phyloP scores from a whole-genome alignment of 2,888 invertebrate genomes.

The Eubasilissa splendida region DNA sequence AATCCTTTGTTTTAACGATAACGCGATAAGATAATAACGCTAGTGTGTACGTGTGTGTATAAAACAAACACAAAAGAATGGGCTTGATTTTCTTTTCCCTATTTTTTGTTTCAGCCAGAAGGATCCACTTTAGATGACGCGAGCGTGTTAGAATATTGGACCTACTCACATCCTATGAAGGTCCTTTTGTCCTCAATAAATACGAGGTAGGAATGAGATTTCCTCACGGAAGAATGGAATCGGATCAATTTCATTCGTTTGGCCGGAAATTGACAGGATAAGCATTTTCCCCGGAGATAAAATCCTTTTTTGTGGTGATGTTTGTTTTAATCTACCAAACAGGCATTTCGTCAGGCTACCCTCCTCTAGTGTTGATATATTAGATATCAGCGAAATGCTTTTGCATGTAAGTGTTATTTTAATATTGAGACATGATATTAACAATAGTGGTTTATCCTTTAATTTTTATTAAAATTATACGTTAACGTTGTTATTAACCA shows the following conservation, averaged over 20 bases:
- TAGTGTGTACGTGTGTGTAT: background rate
- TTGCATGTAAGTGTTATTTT: too few species aligned
- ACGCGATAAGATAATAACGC: background rate
- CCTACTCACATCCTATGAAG: background rate
- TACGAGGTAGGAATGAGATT: slow-evolving; percentile 41
- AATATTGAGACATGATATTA: too few species aligned
- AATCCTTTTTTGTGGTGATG: slow-evolving; percentile 33
- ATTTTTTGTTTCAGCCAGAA: slow-evolving; percentile 12
- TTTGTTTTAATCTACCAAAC: slow-evolving; percentile 16
- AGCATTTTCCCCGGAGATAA: slow-evolving; percentile 49
- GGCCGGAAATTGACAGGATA: slow-evolving; percentile 56
- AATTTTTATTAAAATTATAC: too few species aligned
- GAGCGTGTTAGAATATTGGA: slow-evolving; percentile 19
- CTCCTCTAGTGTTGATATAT: background rate
- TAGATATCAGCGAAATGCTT: background rate
- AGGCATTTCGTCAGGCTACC: background rate
- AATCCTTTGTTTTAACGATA: slow-evolving; percentile 3
- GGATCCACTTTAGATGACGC: slow-evolving; percentile 4
- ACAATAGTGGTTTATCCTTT: too few species aligned
- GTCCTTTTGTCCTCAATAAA: slow-evolving; percentile 32
- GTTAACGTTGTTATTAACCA: too few species aligned
- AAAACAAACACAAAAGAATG: background rate
- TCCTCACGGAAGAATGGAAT: slow-evolving; percentile 36
- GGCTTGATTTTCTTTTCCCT: slow-evolving; percentile 16
- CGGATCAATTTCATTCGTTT: slow-evolving; percentile 50